Evolutionary conservation across 1,140 invertebrate species (phyloP).

Genomic region (Macrotrachela quadricornifera): DNA sequence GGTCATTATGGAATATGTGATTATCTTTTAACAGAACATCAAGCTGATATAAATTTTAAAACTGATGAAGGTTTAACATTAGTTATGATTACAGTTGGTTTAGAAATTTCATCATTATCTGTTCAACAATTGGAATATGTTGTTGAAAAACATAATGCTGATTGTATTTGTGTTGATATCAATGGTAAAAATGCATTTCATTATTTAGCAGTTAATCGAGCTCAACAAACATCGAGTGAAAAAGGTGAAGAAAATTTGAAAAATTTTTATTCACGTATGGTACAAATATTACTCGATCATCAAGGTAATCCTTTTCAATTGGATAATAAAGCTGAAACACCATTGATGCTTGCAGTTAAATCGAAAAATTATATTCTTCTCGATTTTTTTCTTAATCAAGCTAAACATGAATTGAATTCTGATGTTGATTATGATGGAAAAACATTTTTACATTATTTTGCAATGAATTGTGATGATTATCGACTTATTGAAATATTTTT

Average conservation of each 20-base stretch:
- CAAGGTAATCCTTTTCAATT: constrained; percentile 21
- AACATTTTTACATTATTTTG: too few relatives aligned
- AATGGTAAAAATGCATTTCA: constrained; percentile 28
- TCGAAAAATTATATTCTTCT: too few relatives aligned
- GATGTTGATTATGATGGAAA: too few relatives aligned
- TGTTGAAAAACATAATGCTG: constrained; percentile 25
- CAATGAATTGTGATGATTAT: too few relatives aligned
- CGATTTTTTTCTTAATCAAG: too few relatives aligned
- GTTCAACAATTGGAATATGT: constrained; percentile 27
- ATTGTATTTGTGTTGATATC: constrained; percentile 26
- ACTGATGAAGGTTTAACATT: constrained; percentile 16
- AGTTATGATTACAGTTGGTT: too few relatives aligned
- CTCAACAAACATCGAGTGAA: not conserved
- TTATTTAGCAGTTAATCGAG: constrained; percentile 16
- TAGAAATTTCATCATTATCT: too few relatives aligned
- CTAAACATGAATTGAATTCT: too few relatives aligned
- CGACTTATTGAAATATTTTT: too few relatives aligned
- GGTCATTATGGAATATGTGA: constrained; percentile 35
- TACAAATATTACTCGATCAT: constrained; percentile 20
- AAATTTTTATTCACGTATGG: too few relatives aligned
- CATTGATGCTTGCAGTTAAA: too few relatives aligned
- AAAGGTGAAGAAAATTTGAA: too few relatives aligned
- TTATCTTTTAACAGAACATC: constrained; percentile 26
- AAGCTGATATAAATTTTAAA: constrained; percentile 33
- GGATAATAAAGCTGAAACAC: constrained; percentile 21